phyloP scores from a whole-genome alignment of 1,140 invertebrate species.

The Meloidogyne floridensis region DNA sequence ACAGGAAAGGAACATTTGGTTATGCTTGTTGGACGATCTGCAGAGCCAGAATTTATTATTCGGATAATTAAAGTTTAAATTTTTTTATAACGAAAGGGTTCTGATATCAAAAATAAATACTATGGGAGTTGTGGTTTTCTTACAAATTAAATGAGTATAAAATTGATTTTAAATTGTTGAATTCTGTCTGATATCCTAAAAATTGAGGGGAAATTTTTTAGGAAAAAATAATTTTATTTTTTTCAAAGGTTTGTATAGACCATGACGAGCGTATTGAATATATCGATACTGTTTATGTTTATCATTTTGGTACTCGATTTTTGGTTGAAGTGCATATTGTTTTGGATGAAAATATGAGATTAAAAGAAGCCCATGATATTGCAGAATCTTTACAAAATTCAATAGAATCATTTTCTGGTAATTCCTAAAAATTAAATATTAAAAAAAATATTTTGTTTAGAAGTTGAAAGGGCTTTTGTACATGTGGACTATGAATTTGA shows the following conservation, averaged over 20 bases:
- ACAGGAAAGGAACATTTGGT: constrained; percentile 60
- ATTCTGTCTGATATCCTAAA: too few species aligned
- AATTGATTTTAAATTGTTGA: too few species aligned
- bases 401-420: constrained; percentile 65
- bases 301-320: constrained; percentile 67
- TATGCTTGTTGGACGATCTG: constrained; percentile 54
- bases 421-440: neutral
- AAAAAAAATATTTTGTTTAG: constrained; percentile 18
- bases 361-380: constrained; percentile 68
- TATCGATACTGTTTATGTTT: constrained; percentile 68
- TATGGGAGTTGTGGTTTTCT: too few species aligned
- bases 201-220: neutral
- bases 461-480: constrained; percentile 69
- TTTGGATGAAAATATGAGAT: constrained; percentile 65
- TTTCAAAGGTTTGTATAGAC: constrained; percentile 59
- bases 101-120: too few species aligned
- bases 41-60: constrained; percentile 64
- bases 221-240: neutral
- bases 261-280: constrained; percentile 66
- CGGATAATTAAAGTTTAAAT: constrained; percentile 57
- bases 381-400: constrained; percentile 67
- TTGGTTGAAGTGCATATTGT: constrained; percentile 63
- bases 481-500: constrained; percentile 69
- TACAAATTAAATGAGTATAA: too few species aligned
- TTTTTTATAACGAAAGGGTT: neutral